phyloP scores from a whole-genome alignment of 2,888 invertebrate genomes.

The Octodonta nipae region DNA sequence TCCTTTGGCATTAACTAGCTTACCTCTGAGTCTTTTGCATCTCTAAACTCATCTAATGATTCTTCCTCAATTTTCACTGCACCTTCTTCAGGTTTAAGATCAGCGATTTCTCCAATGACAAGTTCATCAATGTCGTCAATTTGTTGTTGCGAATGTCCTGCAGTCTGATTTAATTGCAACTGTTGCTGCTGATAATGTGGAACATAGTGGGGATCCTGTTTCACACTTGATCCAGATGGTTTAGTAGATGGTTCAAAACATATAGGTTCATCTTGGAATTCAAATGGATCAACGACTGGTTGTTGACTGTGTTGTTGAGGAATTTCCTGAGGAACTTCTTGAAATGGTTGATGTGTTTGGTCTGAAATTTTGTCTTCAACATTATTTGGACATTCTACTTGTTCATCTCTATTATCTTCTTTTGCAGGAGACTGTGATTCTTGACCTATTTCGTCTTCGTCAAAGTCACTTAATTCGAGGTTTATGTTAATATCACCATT shows the following conservation, averaged over 20 bases:
- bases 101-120: no score
- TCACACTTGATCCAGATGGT: conserved; percentile 4
- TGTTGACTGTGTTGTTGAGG: not conserved
- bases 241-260: conserved; percentile 16
- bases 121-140: no score
- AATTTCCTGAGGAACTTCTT: not conserved
- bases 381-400: conserved; percentile 13
- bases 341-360: conserved; percentile 1
- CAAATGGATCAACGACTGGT: conserved; percentile 31
- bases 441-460: conserved; percentile 22
- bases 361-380: conserved; percentile 10
- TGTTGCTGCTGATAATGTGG: conserved; percentile 18
- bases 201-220: conserved; percentile 9
- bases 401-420: no score
- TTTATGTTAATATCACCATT: conserved; percentile 34
- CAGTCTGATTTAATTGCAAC: no score
- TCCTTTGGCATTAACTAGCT: no score
- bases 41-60: no score
- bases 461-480: conserved; percentile 30
- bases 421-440: no score
- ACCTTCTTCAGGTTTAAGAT: conserved; percentile 2
- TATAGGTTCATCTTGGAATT: conserved; percentile 34
- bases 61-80: conserved; percentile 1
- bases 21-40: no score
- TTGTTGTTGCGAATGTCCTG: no score